A percentile compares a stretch with the other conserved stretches of the same genome.
These are phyloP conservation scores for Spilarctia lutea DNA, from an alignment of 2,888 invertebrate genomes.

Conservation along the genomic window DNA sequence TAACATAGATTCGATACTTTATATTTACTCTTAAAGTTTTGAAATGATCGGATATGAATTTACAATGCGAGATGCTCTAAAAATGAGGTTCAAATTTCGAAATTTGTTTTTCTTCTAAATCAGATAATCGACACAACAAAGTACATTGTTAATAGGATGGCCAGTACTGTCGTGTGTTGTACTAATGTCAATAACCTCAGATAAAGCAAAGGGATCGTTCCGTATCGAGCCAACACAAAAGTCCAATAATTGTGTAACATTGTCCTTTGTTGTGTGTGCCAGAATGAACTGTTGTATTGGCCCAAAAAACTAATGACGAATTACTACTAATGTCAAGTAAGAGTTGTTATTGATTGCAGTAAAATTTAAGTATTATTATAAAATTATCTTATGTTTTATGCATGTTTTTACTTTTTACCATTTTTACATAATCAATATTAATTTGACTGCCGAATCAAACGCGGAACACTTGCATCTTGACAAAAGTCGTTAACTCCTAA, in stretches of 20 bases:
- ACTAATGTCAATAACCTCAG: constrained; percentile 22
- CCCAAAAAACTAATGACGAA: background rate
- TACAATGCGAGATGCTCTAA: background rate
- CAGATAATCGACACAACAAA: background rate
- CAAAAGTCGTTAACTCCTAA: no score
- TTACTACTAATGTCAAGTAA: background rate
- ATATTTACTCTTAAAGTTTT: background rate
- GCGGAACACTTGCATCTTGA: no score
- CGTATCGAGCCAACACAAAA: constrained; percentile 10
- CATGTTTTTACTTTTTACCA: no score
- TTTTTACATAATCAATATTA: no score
- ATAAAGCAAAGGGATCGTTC: constrained; percentile 22
- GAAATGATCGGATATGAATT: background rate
- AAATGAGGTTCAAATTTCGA: background rate
- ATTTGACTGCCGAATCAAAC: no score
- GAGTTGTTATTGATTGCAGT: background rate
- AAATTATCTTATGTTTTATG: no score
- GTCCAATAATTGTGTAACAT: constrained; percentile 7
- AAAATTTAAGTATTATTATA: no score
- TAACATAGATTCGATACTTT: background rate
- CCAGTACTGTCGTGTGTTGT: background rate
- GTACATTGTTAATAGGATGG: constrained; percentile 1
- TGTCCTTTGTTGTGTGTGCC: background rate
- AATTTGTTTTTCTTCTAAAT: background rate
- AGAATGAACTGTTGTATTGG: background rate